Evolutionary conservation across 2,888 invertebrate species (phyloP).

Genomic region (Galerucella calmariensis): DNA sequence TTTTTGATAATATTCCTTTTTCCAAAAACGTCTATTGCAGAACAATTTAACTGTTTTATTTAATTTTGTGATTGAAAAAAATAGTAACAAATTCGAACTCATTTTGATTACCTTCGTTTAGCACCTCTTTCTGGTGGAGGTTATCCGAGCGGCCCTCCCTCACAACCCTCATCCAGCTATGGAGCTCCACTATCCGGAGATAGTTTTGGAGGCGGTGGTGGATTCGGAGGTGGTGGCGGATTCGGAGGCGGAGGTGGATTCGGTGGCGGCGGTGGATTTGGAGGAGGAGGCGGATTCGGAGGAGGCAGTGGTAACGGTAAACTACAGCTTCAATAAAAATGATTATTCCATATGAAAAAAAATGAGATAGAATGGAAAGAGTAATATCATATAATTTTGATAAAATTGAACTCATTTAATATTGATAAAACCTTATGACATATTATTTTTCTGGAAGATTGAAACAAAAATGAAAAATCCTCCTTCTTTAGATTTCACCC

Average conservation of each 20-base stretch:
- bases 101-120: conserved; percentile 3
- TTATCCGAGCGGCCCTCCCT: conserved; percentile 12
- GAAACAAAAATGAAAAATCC: too few relatives aligned
- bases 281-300: conserved; percentile 36
- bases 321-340: conserved; percentile 34
- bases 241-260: conserved; percentile 32
- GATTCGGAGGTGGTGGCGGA: conserved; percentile 41
- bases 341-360: too few relatives aligned
- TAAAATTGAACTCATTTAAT: too few relatives aligned
- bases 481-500: too few relatives aligned
- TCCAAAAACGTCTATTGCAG: too few relatives aligned
- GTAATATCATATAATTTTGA: too few relatives aligned
- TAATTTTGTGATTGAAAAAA: too few relatives aligned
- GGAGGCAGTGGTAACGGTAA: conserved; percentile 54
- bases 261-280: conserved; percentile 22
- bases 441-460: too few relatives aligned
- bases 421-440: too few relatives aligned
- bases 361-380: too few relatives aligned
- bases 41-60: too few relatives aligned
- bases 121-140: conserved; percentile 20
- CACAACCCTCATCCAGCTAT: conserved; percentile 28
- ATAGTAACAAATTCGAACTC: not conserved
- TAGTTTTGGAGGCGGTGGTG: conserved; percentile 46
- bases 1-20: too few relatives aligned
- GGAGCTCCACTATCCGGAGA: conserved; percentile 58